phyloP scores from a whole-genome alignment of 2,113 vertebrate genomes.

The Macrotis lagotis region DNA sequence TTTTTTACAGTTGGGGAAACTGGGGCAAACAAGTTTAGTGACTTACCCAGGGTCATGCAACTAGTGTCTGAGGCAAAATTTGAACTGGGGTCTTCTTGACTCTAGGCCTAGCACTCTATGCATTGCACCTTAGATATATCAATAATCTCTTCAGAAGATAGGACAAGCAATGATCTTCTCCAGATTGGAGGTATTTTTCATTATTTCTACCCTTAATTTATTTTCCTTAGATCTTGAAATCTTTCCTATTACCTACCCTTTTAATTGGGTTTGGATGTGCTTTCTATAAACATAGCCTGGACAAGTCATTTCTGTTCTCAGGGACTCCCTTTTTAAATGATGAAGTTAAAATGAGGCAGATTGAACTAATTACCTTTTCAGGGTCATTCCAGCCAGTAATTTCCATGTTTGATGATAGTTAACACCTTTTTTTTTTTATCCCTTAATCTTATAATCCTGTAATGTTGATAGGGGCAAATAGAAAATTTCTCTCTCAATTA shows the following conservation, averaged over 20 bases:
- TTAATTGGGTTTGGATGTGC: background rate
- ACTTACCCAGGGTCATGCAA: background rate
- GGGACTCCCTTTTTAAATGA: too few relatives aligned
- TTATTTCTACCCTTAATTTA: background rate
- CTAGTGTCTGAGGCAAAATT: background rate
- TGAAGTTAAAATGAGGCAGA: background rate
- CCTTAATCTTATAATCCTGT: background rate
- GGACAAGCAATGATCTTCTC: background rate
- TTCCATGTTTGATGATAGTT: background rate
- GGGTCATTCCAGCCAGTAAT: background rate
- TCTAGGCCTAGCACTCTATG: background rate
- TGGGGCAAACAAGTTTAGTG: background rate
- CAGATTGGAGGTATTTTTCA: background rate
- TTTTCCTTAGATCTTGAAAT: background rate
- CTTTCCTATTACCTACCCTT: background rate
- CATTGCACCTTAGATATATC: background rate
- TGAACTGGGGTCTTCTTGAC: background rate
- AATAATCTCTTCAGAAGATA: background rate
- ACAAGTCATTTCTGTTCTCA: background rate
- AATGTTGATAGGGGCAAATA: constrained; percentile 2
- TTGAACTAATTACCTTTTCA: background rate
- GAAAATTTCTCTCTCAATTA: background rate
- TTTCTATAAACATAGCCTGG: background rate
- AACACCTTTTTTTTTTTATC: background rate
- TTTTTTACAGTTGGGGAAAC: background rate